phyloP scores from a whole-genome alignment of 2,113 vertebrate genomes.

The Halcyon senegalensis region DNA sequence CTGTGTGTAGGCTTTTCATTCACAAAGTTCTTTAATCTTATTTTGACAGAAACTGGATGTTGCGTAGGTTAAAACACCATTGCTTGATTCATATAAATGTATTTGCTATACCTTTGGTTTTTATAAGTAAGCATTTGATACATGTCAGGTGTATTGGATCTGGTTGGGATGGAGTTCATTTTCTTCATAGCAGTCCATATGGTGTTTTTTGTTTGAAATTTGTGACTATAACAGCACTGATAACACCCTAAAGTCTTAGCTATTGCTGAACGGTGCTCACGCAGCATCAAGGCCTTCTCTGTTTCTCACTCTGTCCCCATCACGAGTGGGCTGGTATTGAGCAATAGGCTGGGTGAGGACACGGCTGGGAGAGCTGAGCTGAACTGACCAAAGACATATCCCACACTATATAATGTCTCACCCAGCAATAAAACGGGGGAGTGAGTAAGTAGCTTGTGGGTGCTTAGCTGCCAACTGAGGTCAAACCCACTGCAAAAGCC shows the following conservation, averaged over 20 bases:
- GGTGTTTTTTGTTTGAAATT: not conserved
- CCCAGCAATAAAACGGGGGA: not conserved
- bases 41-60: not conserved
- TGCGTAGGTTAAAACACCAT: not conserved
- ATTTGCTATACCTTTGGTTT: not conserved
- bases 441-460: fast-evolving
- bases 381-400: not conserved
- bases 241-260: not conserved
- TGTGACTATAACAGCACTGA: not conserved
- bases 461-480: not conserved
- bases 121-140: not conserved
- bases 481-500: not conserved
- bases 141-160: not conserved
- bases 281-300: not conserved
- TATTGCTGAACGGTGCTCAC: not conserved
- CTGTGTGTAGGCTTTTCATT: not conserved
- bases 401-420: not conserved
- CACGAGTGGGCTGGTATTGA: fast-evolving
- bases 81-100: not conserved
- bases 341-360: not conserved
- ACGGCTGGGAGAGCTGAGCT: not conserved
- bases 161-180: not conserved
- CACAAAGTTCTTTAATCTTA: not conserved
- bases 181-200: not conserved
- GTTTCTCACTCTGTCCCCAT: not conserved